Evolutionary conservation across 2,113 vertebrate species (phyloP), one percentile per base, ranked within the genome.

Genomic region (Notarius lentiginosus): DNA sequence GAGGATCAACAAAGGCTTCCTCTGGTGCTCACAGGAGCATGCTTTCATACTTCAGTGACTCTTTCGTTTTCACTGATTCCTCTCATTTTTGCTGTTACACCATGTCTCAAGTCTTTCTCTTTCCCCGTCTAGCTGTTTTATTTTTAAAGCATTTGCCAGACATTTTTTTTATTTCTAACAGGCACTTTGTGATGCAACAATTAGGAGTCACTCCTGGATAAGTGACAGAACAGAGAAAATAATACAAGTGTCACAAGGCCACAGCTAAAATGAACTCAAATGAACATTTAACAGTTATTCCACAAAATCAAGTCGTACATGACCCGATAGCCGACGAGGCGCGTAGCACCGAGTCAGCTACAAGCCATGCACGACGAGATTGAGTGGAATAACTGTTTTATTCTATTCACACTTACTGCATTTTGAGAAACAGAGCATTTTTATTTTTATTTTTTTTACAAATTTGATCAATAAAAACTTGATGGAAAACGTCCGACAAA

Each of bases 1-100:
- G 65, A 94, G 93, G 90, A 89, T 92, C 93, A 95, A 94, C 93
- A 94, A 89, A 91, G 87, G 88, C 93, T 94, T 94, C 94, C 93
- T 92, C 94, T 93, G 93, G 89, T 7, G 92, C 90, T 93, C 93
- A 92, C 93, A 91, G 90, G 84, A 91, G 88, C 89, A 30, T 89
- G 91, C 90, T 89, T 27, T 82, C 82, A 90, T 91, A 90, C 90
- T 89, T 91, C 49, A 87, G 88, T 75, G 91, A 92, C 92, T 93
- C 92, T 94, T 93, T 90, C 91, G 86, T 89, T 90, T 93, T 90
- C 90, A 91, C 86, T 87, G 91, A 94, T 92, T 93, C 91, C 41
- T 91, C 88, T 92, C 63, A 88, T 30, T 87, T 92, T 93, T 87
- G 83, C 77, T 68, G 27, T 65, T 24, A 5, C 63, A 24, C 61